These are phyloP conservation scores for Neomorphus geoffroyi DNA, from an alignment of 2,797 vertebrate species.

Conservation along the genomic window DNA sequence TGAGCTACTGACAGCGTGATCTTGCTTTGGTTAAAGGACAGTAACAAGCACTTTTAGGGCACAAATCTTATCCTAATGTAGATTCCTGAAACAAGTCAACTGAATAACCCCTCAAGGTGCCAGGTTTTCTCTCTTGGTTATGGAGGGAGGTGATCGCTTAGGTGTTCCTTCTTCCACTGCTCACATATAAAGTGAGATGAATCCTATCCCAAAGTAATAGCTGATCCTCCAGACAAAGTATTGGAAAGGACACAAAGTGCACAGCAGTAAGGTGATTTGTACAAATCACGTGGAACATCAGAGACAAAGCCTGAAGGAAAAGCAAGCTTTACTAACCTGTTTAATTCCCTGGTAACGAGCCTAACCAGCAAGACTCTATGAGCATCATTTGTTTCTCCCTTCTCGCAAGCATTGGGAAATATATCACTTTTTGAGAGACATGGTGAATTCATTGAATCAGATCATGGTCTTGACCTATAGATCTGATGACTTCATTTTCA, in stretches of 20 bases:
- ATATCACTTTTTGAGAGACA: not conserved
- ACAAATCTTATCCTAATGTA: not conserved
- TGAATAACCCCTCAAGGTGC: not conserved
- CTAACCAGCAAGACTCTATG: not conserved
- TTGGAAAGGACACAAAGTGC: not conserved
- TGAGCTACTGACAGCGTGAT: not conserved
- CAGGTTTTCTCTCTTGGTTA: not conserved
- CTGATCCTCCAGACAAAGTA: not conserved
- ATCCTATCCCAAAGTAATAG: not conserved
- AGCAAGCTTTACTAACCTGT: not conserved
- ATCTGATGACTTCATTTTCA: not conserved
- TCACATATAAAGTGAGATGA: not conserved
- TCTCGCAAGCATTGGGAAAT: not conserved
- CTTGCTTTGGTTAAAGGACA: not conserved
- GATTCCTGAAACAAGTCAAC: not conserved
- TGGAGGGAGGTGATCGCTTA: not conserved
- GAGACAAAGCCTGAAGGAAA: not conserved
- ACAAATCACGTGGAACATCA: not conserved
- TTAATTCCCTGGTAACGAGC: not conserved
- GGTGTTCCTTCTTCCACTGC: not conserved
- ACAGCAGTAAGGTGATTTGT: not conserved
- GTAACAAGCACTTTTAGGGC: not conserved
- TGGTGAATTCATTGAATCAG: not conserved
- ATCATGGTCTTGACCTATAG: not conserved
- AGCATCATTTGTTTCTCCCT: fast-evolving